phyloP scores from a whole-genome alignment of 30 jellyfish, hydroid and myxozoan species.

The Chrysaora quinquecirrha region DNA sequence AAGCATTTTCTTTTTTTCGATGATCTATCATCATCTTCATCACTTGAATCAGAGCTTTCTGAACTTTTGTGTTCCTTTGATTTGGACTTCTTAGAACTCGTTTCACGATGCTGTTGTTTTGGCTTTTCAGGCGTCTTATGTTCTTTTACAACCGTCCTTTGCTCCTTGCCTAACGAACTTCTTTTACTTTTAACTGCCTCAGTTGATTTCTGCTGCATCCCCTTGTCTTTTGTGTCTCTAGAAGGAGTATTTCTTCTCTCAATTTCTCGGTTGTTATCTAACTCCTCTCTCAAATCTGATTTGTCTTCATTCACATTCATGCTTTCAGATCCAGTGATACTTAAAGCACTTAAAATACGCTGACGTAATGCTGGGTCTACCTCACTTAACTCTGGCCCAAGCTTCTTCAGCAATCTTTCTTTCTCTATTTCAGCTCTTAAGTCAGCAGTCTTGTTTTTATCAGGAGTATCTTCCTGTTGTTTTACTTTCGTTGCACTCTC shows the following conservation, averaged over 20 bases:
- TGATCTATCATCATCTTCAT: neutral
- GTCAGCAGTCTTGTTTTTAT: slow-evolving; percentile 40
- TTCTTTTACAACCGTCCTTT: no score
- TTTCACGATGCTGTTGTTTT: neutral
- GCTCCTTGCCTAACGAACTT: neutral
- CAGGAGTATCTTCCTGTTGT: neutral
- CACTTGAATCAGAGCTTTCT: neutral
- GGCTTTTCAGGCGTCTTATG: no score
- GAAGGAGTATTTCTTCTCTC: no score
- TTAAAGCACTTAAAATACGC: slow-evolving; percentile 62
- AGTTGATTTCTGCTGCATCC: no score
- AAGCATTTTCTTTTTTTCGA: no score
- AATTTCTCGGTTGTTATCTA: no score
- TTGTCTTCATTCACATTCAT: no score
- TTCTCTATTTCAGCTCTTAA: slow-evolving; percentile 74
- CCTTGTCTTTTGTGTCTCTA: no score
- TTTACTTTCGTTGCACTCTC: neutral
- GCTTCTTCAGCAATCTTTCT: slow-evolving; percentile 71
- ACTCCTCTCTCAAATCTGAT: slow-evolving; percentile 1
- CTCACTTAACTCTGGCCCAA: slow-evolving; percentile 80
- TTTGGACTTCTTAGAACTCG: neutral
- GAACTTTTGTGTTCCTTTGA: neutral
- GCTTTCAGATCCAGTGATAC: neutral
- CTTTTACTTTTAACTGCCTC: neutral
- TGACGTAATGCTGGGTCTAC: slow-evolving; percentile 74